A percentile compares a stretch with the other conserved stretches of the same genome.
phyloP scores from a whole-genome alignment of 2,113 vertebrate genomes.

The Oryzias curvinotus region DNA sequence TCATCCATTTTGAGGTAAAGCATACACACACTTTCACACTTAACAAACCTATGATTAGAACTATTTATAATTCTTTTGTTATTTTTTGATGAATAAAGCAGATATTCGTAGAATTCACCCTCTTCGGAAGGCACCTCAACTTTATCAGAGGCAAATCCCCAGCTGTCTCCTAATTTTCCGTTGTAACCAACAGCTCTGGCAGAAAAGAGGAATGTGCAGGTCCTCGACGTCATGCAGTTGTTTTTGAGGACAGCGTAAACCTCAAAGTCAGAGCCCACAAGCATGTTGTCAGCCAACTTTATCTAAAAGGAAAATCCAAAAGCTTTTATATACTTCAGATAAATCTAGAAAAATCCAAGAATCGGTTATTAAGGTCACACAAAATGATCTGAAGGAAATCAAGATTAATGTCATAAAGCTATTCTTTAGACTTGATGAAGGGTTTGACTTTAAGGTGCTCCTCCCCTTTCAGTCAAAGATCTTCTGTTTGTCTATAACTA shows the following conservation, averaged over 20 bases:
- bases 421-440: too few species aligned
- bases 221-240: slow-evolving; percentile 39
- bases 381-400: too few species aligned
- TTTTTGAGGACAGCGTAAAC: slow-evolving; percentile 81
- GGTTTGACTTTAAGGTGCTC: too few species aligned
- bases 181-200: slow-evolving; percentile 80
- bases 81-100: background rate
- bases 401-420: too few species aligned
- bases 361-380: too few species aligned
- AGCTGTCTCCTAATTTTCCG: slow-evolving; percentile 73
- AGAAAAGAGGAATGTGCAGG: slow-evolving; percentile 74
- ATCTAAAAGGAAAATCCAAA: slow-evolving; percentile 59
- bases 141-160: slow-evolving; percentile 66
- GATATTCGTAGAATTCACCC: slow-evolving; percentile 62
- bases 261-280: slow-evolving; percentile 82
- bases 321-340: background rate
- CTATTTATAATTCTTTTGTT: too few species aligned
- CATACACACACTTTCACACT: background rate
- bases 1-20: slow-evolving; percentile 80
- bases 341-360: background rate
- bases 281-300: slow-evolving; percentile 80
- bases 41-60: background rate
- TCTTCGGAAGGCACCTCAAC: slow-evolving; percentile 60
- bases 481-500: too few species aligned
- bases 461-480: too few species aligned